Evolutionary conservation across 2,888 invertebrate species (phyloP).

Genomic region (Drosophila pseudotakahashii): DNA sequence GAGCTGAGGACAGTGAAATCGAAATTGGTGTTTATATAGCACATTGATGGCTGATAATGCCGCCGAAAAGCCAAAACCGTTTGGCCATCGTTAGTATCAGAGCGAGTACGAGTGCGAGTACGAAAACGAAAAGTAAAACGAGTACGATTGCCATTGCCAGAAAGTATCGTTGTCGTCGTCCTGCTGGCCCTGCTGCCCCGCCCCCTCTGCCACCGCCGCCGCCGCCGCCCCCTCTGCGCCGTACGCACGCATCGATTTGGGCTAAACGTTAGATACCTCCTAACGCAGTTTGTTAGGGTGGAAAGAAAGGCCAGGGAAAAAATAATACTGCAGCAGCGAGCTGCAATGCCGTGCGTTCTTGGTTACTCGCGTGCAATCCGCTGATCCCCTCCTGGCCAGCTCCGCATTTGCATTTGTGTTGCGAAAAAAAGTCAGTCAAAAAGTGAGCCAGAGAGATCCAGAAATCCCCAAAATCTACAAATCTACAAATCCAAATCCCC

Average conservation of each 20-base stretch:
- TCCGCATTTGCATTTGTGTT: not conserved
- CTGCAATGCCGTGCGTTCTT: slow-evolving; percentile 54
- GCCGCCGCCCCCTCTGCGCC: slow-evolving; percentile 31
- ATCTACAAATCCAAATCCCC: not conserved
- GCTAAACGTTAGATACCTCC: slow-evolving; percentile 79
- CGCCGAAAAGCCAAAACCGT: slow-evolving; percentile 35
- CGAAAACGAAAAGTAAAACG: not conserved
- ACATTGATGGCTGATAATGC: slow-evolving; percentile 31
- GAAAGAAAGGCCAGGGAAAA: slow-evolving; percentile 51
- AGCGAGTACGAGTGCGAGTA: not conserved
- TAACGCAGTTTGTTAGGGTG: slow-evolving; percentile 75
- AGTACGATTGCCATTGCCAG: slow-evolving; percentile 1
- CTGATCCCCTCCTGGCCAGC: slow-evolving; percentile 2
- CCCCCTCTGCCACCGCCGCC: slow-evolving; percentile 54
- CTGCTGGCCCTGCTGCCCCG: slow-evolving; percentile 35
- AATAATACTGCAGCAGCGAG: slow-evolving; percentile 26
- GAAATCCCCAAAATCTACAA: not conserved
- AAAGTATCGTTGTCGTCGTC: slow-evolving; percentile 16
- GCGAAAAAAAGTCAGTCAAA: not conserved
- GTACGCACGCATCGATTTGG: slow-evolving; percentile 76
- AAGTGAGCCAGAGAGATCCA: not conserved
- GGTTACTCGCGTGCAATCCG: slow-evolving; percentile 10
- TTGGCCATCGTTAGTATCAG: slow-evolving; percentile 4
- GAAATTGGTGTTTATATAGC: slow-evolving; percentile 13
- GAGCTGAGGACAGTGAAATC: slow-evolving; percentile 15